Evolutionary conservation across 2,888 invertebrate species (phyloP), one percentile per base, ranked within the genome.

Genomic region (Petrolisthes manimaculis): DNA sequence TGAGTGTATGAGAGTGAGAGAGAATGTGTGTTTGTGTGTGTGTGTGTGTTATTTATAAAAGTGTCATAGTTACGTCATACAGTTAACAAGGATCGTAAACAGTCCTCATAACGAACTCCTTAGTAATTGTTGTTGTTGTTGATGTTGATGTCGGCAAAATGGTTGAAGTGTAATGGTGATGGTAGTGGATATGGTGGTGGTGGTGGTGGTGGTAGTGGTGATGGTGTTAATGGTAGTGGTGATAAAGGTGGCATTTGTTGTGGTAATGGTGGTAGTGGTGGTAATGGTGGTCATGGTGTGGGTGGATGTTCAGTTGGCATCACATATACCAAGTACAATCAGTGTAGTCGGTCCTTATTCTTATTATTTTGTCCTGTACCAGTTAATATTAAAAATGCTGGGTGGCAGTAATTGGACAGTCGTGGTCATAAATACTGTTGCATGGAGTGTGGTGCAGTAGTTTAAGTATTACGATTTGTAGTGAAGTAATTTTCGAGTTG

Each of bases 1-100:
- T n/a, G 74, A n/a, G 74, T n/a, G 74, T n/a, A 51, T 54, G 55
- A 54, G 55, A 54, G 79, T 79, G 55, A 55, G 18, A 9, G 79
- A 18, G 37, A 9, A 53, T 5, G 55, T 54, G n/a, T 79, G 53
- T 53, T 61, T 6, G 14, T 61, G 61, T 6, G 61, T 61, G 14
- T 9, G 61, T 61, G 61, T 6, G 14, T 61, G 61, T 61, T 61
- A 61, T n/a, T n/a, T n/a, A n/a, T n/a, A n/a, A n/a, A n/a, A n/a
- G n/a, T n/a, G n/a, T n/a, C n/a, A n/a, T n/a, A n/a, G n/a, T n/a
- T n/a, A n/a, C n/a, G n/a, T n/a, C n/a, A n/a, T n/a, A n/a, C n/a
- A n/a, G n/a, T n/a, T n/a, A n/a, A n/a, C n/a, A n/a, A n/a, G n/a
- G n/a, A n/a, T n/a, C n/a, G n/a, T n/a, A n/a, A n/a, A n/a, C n/a